These are phyloP conservation scores for Calliphora vicina DNA, from an alignment of 1,140 invertebrate genomes.

Conservation along the genomic window DNA sequence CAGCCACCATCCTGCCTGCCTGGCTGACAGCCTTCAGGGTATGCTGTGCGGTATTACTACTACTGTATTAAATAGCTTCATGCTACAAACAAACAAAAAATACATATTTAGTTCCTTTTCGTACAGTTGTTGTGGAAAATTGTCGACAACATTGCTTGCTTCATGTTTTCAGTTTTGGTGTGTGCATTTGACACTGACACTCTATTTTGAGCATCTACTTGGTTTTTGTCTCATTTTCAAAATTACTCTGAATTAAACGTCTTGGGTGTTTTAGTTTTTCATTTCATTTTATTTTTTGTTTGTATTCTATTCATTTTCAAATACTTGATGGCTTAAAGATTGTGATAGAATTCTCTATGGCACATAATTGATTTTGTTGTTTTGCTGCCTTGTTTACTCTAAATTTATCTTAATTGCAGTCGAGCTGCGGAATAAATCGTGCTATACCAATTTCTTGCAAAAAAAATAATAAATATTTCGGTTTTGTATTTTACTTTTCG, in stretches of 20 bases:
- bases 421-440: neutral
- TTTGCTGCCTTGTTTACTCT: neutral
- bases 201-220: neutral
- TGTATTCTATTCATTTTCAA: no score
- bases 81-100: neutral
- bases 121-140: neutral
- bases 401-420: neutral
- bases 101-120: neutral
- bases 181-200: neutral
- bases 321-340: no score
- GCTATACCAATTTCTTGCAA: neutral
- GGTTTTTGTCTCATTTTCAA: neutral
- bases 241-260: neutral
- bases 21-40: neutral
- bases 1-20: neutral
- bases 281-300: no score
- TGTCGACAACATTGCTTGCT: neutral
- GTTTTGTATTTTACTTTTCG: neutral
- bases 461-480: no score
- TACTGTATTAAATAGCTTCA: neutral
- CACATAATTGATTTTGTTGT: slow-evolving; percentile 2
- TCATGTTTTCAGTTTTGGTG: neutral
- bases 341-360: no score
- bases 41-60: neutral
- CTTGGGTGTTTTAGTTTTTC: neutral